These are phyloP conservation scores for Fragum fragum DNA, from an alignment of 2,888 invertebrate species.

Conservation along the genomic window DNA sequence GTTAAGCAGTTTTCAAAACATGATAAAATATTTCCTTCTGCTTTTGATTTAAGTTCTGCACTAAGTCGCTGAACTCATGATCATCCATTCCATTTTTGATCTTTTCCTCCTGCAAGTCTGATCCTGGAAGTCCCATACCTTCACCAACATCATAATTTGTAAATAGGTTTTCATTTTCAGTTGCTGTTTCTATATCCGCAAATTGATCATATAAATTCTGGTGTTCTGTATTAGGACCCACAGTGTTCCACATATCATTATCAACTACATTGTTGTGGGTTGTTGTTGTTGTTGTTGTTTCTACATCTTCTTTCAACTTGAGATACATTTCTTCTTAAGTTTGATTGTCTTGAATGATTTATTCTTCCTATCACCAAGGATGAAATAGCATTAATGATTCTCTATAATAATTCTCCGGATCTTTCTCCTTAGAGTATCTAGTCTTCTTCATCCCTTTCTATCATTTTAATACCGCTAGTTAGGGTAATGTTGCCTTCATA, in stretches of 20 bases:
- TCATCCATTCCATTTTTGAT: slow-evolving; percentile 13
- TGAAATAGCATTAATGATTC: slow-evolving; percentile 72
- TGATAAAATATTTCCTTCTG: slow-evolving; percentile 17
- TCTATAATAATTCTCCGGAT: slow-evolving; percentile 55
- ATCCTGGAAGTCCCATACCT: not conserved
- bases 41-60: slow-evolving; percentile 4
- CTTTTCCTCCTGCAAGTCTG: not conserved
- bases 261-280: not conserved
- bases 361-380: slow-evolving; percentile 75
- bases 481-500: not conserved
- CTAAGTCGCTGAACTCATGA: not conserved
- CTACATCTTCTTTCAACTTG: slow-evolving; percentile 26
- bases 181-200: not conserved
- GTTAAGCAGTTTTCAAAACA: slow-evolving; percentile 6
- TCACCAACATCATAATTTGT: slow-evolving; percentile 9
- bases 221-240: not conserved
- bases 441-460: not conserved
- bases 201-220: not conserved
- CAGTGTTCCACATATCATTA: not conserved
- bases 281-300: slow-evolving; percentile 13
- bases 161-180: not conserved
- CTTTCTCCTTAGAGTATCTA: slow-evolving; percentile 51
- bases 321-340: slow-evolving; percentile 48
- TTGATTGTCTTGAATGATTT: slow-evolving; percentile 32
- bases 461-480: not conserved